Evolutionary conservation across 2,797 vertebrate genomes (phyloP), one percentile per base, ranked within the genome.

Genomic region (Lindbergichthys nudifrons): DNA sequence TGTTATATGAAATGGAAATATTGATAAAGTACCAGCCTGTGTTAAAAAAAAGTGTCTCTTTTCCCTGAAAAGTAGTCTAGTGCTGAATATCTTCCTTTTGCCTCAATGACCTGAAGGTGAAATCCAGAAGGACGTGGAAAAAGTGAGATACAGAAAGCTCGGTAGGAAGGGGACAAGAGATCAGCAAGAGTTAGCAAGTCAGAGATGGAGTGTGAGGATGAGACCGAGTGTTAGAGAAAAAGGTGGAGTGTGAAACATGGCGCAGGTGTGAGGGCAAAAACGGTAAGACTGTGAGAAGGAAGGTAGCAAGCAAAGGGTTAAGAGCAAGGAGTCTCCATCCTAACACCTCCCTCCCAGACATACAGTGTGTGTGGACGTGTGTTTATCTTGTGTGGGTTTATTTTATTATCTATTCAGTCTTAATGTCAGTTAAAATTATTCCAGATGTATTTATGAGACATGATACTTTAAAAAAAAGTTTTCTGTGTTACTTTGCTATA

Each of bases 231-330:
- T 71, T 53, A 12, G 51, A 77, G 70, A 86, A 63, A 77, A 75
- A 79, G 70, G 72, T 73, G 57, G 61, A 57, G 71, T 70, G 90
- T 82, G 84, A 87, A 80, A 76, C 57, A 58, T 54, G 57, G 85
- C 89, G 87, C 77, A 90, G 82, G 87, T 89, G 90, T 74, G 59
- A 87, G 73, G 77, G 74, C 76, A 72, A 84, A 86, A 76, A 79
- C n/a, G 60, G 66, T 65, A 60, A 64, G 65, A 39, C 64, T 32
- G 66, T 79, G 69, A 77, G 57, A 80, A 51, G 23, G 36, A 36
- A 74, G 73, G 73, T 23, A 67, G 62, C 64, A 77, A 66, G 78
- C 61, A 78, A 53, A 81, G 58, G 65, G 71, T 78, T 80, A 83
- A 80, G 51, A 73, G 59, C 74, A 54, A 57, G 30, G 45, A 57